Evolutionary conservation across 2,113 vertebrate genomes (phyloP).

Genomic region (Percopsis transmontana): DNA sequence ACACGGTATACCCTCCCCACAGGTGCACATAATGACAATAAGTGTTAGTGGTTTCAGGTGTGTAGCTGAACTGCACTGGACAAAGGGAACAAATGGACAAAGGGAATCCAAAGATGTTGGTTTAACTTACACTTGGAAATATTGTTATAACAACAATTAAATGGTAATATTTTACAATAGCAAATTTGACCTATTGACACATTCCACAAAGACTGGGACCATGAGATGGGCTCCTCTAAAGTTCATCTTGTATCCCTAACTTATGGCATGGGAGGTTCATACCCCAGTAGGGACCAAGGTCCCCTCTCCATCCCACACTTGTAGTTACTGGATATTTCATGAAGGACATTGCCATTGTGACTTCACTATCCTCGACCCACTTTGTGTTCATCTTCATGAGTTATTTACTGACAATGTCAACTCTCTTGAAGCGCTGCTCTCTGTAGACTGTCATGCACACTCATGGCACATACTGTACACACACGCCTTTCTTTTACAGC

Average conservation of each 20-base stretch:
- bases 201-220: too few species aligned
- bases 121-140: not conserved
- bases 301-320: constrained; percentile 39
- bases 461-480: not conserved
- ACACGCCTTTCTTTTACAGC: constrained; percentile 10
- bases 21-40: too few species aligned
- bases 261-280: too few species aligned
- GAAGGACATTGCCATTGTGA: constrained; percentile 58
- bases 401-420: constrained; percentile 64
- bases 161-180: too few species aligned
- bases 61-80: too few species aligned
- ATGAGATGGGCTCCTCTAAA: too few species aligned
- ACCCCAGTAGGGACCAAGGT: constrained; percentile 12
- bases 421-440: constrained; percentile 25
- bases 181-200: too few species aligned
- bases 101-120: too few species aligned
- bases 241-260: too few species aligned
- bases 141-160: not conserved
- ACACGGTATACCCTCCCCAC: too few species aligned
- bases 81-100: too few species aligned
- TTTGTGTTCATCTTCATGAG: constrained; percentile 61
- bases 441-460: not conserved
- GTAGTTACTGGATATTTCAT: constrained; percentile 67
- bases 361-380: constrained; percentile 40
- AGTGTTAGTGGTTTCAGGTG: too few species aligned